Evolutionary conservation across 1,140 invertebrate genomes (phyloP).

Genomic region (Atta colombica): DNA sequence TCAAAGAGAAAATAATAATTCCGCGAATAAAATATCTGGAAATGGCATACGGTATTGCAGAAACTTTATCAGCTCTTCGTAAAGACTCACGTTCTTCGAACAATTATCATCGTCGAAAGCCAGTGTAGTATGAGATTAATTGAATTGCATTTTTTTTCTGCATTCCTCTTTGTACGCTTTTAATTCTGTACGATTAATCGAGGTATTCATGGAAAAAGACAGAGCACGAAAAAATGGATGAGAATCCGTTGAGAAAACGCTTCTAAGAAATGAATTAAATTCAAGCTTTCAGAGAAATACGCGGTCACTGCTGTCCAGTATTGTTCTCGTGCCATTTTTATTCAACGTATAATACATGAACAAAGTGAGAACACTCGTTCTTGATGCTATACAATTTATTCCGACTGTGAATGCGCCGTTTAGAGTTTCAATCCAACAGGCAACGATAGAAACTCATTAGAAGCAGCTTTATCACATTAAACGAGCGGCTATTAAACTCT

Average conservation of each 20-base stretch:
- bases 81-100: constrained; percentile 42
- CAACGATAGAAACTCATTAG: constrained; percentile 14
- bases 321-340: constrained; percentile 35
- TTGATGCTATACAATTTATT: constrained; percentile 32
- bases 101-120: constrained; percentile 47
- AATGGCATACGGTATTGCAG: not conserved
- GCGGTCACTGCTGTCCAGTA: constrained; percentile 24
- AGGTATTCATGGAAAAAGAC: constrained; percentile 29
- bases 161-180: constrained; percentile 23
- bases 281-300: constrained; percentile 20
- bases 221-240: constrained; percentile 15
- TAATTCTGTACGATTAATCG: constrained; percentile 58
- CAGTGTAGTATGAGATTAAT: constrained; percentile 32
- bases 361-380: constrained; percentile 47
- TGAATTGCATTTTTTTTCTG: constrained; percentile 45
- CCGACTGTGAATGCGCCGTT: constrained; percentile 20
- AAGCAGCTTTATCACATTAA: constrained; percentile 13
- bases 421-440: constrained; percentile 8
- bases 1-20: constrained; percentile 13
- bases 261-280: constrained; percentile 59
- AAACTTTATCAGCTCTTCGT: constrained; percentile 11
- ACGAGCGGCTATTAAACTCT: not conserved
- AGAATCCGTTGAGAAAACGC: not conserved
- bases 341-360: constrained; percentile 25
- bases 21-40: constrained; percentile 27